phyloP scores from a whole-genome alignment of 1,140 invertebrate species.

The Coenobita brevimanus region DNA sequence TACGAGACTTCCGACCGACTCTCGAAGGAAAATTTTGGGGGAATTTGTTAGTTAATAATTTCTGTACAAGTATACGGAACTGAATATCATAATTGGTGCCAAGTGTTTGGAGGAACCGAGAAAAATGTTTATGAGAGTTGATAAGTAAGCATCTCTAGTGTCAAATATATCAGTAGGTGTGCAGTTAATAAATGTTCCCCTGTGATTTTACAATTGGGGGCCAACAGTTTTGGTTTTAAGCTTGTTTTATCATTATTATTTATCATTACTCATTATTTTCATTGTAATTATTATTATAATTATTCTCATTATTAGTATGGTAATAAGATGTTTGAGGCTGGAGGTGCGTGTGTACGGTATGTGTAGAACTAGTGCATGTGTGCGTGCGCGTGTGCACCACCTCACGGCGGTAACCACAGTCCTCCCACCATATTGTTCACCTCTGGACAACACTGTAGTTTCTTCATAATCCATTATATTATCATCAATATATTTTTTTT shows the following conservation, averaged over 20 bases:
- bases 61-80: no score
- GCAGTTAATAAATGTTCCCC: conserved; percentile 52
- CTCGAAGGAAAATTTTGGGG: no score
- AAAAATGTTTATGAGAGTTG: conserved; percentile 52
- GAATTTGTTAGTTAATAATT: no score
- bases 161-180: conserved; percentile 51
- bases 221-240: conserved; percentile 54
- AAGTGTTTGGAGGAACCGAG: conserved; percentile 48
- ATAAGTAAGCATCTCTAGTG: conserved; percentile 53
- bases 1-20: no score
- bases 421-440: conserved; percentile 59
- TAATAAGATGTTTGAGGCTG: no score
- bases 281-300: neutral
- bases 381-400: conserved; percentile 42
- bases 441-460: conserved; percentile 44
- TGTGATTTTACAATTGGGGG: conserved; percentile 59
- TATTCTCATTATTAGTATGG: conserved; percentile 7
- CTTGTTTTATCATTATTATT: conserved; percentile 33
- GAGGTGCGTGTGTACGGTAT: conserved; percentile 55
- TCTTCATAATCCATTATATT: conserved; percentile 54
- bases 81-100: conserved; percentile 46
- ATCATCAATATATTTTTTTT: conserved; percentile 45
- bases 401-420: conserved; percentile 30
- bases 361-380: conserved; percentile 65
- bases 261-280: neutral